Evolutionary conservation across 2,113 vertebrate species (phyloP), one percentile per base, ranked within the genome.

Genomic region (Amazona guildingii): DNA sequence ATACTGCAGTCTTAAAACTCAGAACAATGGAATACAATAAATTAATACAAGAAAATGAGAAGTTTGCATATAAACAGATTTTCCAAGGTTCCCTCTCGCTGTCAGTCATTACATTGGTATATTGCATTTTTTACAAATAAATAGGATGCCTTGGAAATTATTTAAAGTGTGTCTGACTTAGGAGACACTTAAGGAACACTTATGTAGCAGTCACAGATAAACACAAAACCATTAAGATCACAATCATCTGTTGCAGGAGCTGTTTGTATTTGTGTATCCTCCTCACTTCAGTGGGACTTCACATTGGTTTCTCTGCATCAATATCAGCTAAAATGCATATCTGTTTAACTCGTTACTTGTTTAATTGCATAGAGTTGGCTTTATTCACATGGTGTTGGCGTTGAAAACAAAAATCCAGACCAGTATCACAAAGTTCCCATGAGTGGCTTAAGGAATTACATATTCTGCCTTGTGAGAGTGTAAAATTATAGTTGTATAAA

Each of bases 401-500:
- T 95, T 87, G 78, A 82, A 94, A 92, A 84, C 37, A 68, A 69
- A 96, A 90, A 57, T 83, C 90, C 92, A 95, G 69, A 59, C 82
- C 81, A n/a, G 80, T 35, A 85, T 95, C 92, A 93, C 72, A 2
- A 5, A 70, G 91, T 91, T 95, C 92, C 93, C 8, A 15, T 82
- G 90, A 93, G 87, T 92, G 94, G 94, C 75, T 93, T 78, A 86
- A 96, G 88, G 91, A 96, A 92, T 97, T 94, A 76, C 83, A 87
- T 4, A 77, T 92, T 95, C 72, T 91, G 84, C 78, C 86, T 96
- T 95, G 79, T 17, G 91, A 95, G 91, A 93, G 90, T 59, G 86
- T 84, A 90, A 94, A 95, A 96, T 90, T 85, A 81, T 77, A 91
- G 95, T 90, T 81, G 92, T 92, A 44, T 93, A 96, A 97, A 95